phyloP scores from a whole-genome alignment of 1,140 invertebrate genomes.

The Listronotus bonariensis region DNA sequence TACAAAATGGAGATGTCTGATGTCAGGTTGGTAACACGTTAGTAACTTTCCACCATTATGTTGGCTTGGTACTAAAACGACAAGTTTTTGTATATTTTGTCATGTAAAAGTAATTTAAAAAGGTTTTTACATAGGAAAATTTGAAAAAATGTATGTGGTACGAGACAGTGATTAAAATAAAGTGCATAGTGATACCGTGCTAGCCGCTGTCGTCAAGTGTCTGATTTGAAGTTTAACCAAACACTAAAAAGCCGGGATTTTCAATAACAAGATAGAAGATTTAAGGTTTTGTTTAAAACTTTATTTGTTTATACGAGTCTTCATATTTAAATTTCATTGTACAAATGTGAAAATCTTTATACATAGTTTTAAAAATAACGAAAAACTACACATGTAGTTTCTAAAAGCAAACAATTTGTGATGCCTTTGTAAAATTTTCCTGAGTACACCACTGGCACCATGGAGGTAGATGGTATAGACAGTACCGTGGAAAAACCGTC shows the following conservation, averaged over 20 bases:
- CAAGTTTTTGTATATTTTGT: constrained; percentile 39
- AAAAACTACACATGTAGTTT: constrained; percentile 10
- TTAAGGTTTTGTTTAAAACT: constrained; percentile 16
- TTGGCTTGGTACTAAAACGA: constrained; percentile 41
- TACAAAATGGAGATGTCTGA: constrained; percentile 2
- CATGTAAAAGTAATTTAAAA: constrained; percentile 25
- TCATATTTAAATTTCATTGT: background rate
- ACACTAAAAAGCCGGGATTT: constrained; percentile 44
- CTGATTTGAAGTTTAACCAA: constrained; percentile 36
- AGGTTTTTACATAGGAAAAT: background rate
- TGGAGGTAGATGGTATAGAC: constrained; percentile 31
- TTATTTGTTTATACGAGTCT: background rate
- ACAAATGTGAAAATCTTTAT: constrained; percentile 4
- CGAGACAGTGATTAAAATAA: background rate
- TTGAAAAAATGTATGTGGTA: background rate
- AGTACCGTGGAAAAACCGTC: constrained; percentile 18
- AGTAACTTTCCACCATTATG: constrained; percentile 42
- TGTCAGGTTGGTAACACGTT: constrained; percentile 22
- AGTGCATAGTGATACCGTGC: constrained; percentile 1
- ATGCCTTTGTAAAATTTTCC: constrained; percentile 11
- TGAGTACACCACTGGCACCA: constrained; percentile 31
- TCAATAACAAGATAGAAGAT: constrained; percentile 15
- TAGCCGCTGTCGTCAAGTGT: constrained; percentile 7
- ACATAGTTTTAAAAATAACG: background rate
- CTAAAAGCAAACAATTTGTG: background rate